Evolutionary conservation across 1,140 invertebrate genomes (phyloP).

Genomic region (Capitella teleta): DNA sequence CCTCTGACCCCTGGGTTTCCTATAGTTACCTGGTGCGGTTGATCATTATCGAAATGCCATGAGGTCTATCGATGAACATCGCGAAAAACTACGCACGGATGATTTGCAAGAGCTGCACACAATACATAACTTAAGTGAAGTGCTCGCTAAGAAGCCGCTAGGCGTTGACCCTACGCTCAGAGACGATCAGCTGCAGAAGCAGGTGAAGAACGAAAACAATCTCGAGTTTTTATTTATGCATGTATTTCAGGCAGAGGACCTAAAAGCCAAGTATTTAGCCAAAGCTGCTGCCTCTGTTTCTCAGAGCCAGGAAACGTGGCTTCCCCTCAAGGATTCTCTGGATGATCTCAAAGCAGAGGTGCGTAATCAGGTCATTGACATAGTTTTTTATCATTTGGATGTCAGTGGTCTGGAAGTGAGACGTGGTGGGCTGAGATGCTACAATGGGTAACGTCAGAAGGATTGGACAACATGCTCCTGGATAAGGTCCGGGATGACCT

Average conservation of each 20-base stretch:
- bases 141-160: slow-evolving; percentile 21
- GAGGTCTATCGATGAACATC: slow-evolving; percentile 47
- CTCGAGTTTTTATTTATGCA: neutral
- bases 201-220: slow-evolving; percentile 17
- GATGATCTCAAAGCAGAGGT: slow-evolving; percentile 23
- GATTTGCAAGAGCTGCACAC: slow-evolving; percentile 56
- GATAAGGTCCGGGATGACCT: slow-evolving; percentile 43
- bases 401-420: slow-evolving; percentile 15
- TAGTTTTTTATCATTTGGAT: neutral
- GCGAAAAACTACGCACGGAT: slow-evolving; percentile 47
- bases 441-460: slow-evolving; percentile 17
- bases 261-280: slow-evolving; percentile 54
- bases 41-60: slow-evolving; percentile 53
- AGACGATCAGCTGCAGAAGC: slow-evolving; percentile 44
- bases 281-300: slow-evolving; percentile 36
- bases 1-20: no score
- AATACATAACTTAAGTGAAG: slow-evolving; percentile 54
- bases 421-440: slow-evolving; percentile 39
- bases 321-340: slow-evolving; percentile 14
- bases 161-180: slow-evolving; percentile 46
- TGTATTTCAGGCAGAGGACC: slow-evolving; percentile 32
- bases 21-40: slow-evolving; percentile 41
- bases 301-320: slow-evolving; percentile 18
- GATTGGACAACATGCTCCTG: slow-evolving; percentile 33
- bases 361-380: slow-evolving; percentile 7